These are phyloP conservation scores for Seriola aureovittata DNA, from an alignment of 2,113 vertebrate species.

Conservation along the genomic window DNA sequence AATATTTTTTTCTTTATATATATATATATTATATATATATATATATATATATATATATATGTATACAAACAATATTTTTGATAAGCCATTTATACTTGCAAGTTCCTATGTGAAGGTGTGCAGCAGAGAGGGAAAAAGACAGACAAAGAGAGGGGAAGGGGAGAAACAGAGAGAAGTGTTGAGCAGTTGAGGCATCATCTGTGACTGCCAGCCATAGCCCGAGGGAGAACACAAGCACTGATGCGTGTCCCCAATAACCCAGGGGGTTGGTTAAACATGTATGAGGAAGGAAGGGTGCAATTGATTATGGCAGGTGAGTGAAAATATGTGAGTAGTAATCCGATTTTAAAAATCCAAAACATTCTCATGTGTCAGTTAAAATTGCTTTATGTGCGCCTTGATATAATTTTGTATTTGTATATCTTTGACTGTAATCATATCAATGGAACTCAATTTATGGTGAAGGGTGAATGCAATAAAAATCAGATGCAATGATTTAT, in stretches of 20 bases:
- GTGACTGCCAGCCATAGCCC: slow-evolving; percentile 62
- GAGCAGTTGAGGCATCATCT: slow-evolving; percentile 56
- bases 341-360: slow-evolving; percentile 21
- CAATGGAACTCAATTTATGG: background rate
- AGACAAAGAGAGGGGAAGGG: background rate
- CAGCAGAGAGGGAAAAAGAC: slow-evolving; percentile 21
- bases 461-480: background rate
- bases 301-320: slow-evolving; percentile 51
- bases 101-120: slow-evolving; percentile 15
- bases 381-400: background rate
- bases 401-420: slow-evolving; percentile 6
- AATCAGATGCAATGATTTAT: background rate
- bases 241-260: slow-evolving; percentile 63
- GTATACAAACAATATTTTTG: background rate
- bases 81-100: background rate
- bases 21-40: no score
- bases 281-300: slow-evolving; percentile 48
- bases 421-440: background rate
- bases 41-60: background rate
- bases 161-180: slow-evolving; percentile 40
- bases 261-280: slow-evolving; percentile 56
- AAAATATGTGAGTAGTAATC: slow-evolving; percentile 17
- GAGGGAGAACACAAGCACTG: slow-evolving; percentile 60
- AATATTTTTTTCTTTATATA: no score
- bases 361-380: slow-evolving; percentile 21